Evolutionary conservation across 2,797 vertebrate genomes (phyloP).

Genomic region (Phoebastria nigripes): DNA sequence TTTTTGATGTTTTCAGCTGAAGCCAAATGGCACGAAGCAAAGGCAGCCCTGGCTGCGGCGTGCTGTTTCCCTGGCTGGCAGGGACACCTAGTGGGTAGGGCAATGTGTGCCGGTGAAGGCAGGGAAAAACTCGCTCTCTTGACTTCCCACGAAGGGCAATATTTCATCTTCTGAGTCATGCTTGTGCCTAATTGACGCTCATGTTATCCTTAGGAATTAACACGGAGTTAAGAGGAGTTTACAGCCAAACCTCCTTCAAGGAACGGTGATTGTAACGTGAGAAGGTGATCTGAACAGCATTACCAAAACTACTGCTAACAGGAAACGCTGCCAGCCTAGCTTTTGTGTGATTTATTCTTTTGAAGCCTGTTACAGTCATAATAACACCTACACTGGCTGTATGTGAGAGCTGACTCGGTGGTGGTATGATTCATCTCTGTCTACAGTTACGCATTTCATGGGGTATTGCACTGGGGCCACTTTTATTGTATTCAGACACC

Average conservation of each 20-base stretch:
- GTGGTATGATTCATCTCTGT: neutral
- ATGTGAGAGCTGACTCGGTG: neutral
- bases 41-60: neutral
- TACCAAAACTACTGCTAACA: neutral
- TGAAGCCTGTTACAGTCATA: neutral
- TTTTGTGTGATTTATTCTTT: neutral
- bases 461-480: neutral
- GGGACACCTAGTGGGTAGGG: slow-evolving; percentile 73
- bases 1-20: neutral
- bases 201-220: neutral
- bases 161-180: neutral
- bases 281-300: neutral
- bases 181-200: neutral
- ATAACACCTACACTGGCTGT: neutral
- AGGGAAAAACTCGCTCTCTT: neutral
- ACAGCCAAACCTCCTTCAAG: neutral
- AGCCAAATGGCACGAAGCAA: neutral
- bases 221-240: neutral
- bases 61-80: slow-evolving; percentile 49
- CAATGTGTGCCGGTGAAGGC: neutral
- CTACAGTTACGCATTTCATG: neutral
- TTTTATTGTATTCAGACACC: neutral
- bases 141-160: neutral
- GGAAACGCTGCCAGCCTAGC: neutral
- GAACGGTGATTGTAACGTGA: neutral